Percentiles rank a stretch among this genome's conserved stretches.
phyloP scores from a whole-genome alignment of 2,797 vertebrate genomes.

The Echiichthys vipera region DNA sequence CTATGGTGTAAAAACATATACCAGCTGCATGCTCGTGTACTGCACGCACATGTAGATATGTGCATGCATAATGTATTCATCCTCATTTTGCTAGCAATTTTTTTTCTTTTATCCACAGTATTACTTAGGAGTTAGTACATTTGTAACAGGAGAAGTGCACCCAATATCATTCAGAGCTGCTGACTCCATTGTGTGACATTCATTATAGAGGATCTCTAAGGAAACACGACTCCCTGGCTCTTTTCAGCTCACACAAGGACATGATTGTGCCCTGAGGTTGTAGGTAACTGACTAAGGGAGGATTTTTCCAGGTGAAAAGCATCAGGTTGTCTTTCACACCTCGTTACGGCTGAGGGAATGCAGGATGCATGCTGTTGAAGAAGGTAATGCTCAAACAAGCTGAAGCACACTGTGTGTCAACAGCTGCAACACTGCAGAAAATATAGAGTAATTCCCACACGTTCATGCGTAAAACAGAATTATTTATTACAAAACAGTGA shows the following conservation, averaged over 20 bases:
- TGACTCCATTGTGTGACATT: slow-evolving; percentile 56
- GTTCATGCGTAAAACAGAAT: background rate
- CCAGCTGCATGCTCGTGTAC: slow-evolving; percentile 15
- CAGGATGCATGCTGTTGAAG: slow-evolving; percentile 7
- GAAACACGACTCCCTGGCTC: slow-evolving; percentile 62
- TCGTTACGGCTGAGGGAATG: slow-evolving; percentile 36
- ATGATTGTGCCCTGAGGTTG: slow-evolving; percentile 61
- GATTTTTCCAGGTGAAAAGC: slow-evolving; percentile 58
- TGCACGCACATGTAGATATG: background rate
- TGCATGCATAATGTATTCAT: background rate
- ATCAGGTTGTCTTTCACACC: slow-evolving; percentile 59
- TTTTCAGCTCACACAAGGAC: slow-evolving; percentile 59
- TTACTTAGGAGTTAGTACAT: slow-evolving; percentile 20
- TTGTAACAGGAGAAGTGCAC: slow-evolving; percentile 46
- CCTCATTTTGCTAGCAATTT: background rate
- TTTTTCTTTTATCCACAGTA: background rate
- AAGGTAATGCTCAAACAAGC: slow-evolving; percentile 9
- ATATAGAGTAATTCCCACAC: background rate
- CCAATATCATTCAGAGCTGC: slow-evolving; percentile 20
- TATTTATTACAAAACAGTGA: background rate
- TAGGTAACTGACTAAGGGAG: slow-evolving; percentile 52
- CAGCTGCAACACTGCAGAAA: too few species aligned
- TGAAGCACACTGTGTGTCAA: slow-evolving; percentile 2
- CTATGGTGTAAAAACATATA: background rate
- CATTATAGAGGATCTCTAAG: slow-evolving; percentile 43